These are phyloP conservation scores for Progne subis DNA, from an alignment of 2,113 vertebrate genomes.

Conservation along the genomic window DNA sequence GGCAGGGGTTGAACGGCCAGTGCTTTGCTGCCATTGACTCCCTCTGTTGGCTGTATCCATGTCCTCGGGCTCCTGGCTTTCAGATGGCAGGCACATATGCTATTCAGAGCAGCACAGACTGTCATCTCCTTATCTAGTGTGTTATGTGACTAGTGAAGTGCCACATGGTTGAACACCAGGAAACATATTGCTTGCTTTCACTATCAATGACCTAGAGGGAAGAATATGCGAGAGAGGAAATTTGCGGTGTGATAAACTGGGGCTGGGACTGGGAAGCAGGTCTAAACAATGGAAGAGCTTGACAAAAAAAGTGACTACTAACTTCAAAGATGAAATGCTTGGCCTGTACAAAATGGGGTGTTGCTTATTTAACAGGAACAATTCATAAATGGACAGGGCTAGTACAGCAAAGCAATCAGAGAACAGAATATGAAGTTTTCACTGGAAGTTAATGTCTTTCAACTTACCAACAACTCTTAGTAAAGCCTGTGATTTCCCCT, in stretches of 20 bases:
- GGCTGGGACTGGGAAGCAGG: conserved; percentile 9
- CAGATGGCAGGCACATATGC: conserved; percentile 59
- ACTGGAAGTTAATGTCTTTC: neutral
- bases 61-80: conserved; percentile 34
- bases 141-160: conserved; percentile 65
- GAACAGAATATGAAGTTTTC: neutral
- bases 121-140: conserved; percentile 63
- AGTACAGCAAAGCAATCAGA: neutral
- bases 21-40: conserved; percentile 29
- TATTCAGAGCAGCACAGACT: conserved; percentile 64
- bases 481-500: neutral
- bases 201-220: conserved; percentile 67
- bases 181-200: conserved; percentile 70
- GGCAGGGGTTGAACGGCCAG: neutral
- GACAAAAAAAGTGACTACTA: neutral
- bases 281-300: conserved; percentile 18
- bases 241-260: conserved; percentile 50
- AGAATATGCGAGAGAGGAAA: conserved; percentile 68
- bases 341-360: neutral
- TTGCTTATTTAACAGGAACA: neutral
- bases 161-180: conserved; percentile 70
- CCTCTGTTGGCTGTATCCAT: conserved; percentile 22
- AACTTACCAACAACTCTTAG: neutral
- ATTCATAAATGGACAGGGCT: neutral
- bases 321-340: neutral